Percentiles rank a stretch among this genome's conserved stretches.
Conservation (phyloP, 2,797 vertebrate genomes). For the Aldrovandia affinis region DNA sequence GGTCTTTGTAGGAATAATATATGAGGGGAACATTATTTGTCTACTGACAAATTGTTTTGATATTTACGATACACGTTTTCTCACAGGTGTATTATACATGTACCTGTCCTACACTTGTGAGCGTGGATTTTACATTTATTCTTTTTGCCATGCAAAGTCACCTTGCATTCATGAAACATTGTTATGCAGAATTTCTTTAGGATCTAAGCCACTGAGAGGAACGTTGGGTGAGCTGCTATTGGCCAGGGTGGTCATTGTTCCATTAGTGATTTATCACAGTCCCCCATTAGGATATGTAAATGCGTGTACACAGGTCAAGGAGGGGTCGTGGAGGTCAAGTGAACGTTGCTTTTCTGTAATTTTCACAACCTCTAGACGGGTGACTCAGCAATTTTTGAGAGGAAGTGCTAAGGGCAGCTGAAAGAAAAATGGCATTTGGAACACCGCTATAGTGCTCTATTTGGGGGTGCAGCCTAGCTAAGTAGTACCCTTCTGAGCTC, state of each 20-base stretch:
- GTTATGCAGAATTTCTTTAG: not conserved
- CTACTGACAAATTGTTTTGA: not conserved
- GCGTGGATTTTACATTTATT: not conserved
- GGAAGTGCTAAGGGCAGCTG: not conserved
- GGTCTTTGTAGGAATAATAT: not conserved
- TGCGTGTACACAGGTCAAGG: not conserved
- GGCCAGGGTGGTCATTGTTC: not conserved
- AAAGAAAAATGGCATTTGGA: not conserved
- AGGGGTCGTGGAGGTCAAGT: not conserved
- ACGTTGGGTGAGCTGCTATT: not conserved
- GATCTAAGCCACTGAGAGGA: not conserved
- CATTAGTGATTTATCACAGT: not conserved
- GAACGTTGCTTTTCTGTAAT: not conserved
- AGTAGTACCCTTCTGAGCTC: not conserved
- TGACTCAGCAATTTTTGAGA: not conserved
- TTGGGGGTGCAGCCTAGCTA: not conserved
- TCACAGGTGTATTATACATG: too few relatives aligned
- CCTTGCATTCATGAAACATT: not conserved
- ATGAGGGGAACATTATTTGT: not conserved
- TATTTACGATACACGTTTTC: too few relatives aligned
- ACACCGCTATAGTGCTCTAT: not conserved
- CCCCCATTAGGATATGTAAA: not conserved
- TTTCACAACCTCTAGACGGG: not conserved
- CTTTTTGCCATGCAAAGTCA: not conserved
- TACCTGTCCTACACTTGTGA: not conserved